phyloP scores from a whole-genome alignment of 2,888 invertebrate species.

The Antheraea assamensis region DNA sequence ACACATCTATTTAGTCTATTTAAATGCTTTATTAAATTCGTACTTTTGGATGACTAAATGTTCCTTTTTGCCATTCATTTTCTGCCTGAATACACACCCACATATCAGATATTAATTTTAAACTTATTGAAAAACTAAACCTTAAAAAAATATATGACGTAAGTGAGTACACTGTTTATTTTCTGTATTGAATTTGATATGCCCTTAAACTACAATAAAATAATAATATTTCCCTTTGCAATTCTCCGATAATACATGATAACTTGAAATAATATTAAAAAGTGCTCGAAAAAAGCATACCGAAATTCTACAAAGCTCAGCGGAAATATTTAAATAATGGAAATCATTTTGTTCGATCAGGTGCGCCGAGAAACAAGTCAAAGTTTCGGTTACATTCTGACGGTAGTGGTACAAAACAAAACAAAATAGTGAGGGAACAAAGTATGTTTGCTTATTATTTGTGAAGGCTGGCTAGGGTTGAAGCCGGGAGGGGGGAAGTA shows the following conservation, averaged over 20 bases:
- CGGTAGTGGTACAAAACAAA: slow-evolving; percentile 51
- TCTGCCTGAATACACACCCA: too few species aligned
- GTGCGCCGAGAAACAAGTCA: slow-evolving; percentile 15
- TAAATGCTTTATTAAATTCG: too few species aligned
- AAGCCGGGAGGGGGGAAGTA: slow-evolving; percentile 26
- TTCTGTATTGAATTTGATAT: not conserved
- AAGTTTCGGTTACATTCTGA: slow-evolving; percentile 45
- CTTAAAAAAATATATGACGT: not conserved
- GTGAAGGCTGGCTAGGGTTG: slow-evolving; percentile 36
- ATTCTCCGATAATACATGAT: not conserved
- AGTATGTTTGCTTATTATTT: slow-evolving; percentile 67
- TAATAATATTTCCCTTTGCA: not conserved
- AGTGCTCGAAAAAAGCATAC: not conserved
- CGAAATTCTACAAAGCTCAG: not conserved
- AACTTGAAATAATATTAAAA: not conserved
- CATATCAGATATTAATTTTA: too few species aligned
- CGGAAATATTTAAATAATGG: slow-evolving; percentile 27
- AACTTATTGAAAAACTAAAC: not conserved
- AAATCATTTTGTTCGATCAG: not conserved
- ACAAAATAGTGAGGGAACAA: slow-evolving; percentile 51
- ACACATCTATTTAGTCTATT: too few species aligned
- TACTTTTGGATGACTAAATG: too few species aligned
- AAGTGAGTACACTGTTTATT: too few species aligned
- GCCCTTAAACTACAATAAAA: not conserved
- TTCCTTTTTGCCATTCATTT: too few species aligned